These are phyloP conservation scores for Pyxicephalus adspersus DNA, from an alignment of 2,113 vertebrate genomes.

Conservation along the genomic window DNA sequence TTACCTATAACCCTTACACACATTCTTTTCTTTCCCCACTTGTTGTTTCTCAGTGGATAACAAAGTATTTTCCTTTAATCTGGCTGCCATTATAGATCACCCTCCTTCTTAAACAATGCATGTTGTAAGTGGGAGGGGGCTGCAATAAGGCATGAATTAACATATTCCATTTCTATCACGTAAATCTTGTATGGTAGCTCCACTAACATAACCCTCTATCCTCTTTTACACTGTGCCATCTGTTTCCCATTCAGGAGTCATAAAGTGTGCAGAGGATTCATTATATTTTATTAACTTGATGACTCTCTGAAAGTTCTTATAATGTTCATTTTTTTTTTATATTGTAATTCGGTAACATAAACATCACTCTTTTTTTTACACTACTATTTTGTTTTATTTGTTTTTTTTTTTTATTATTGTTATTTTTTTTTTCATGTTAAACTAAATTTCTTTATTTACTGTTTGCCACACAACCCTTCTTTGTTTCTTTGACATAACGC, in stretches of 20 bases:
- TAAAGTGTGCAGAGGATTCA: neutral
- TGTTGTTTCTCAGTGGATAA: conserved; percentile 15
- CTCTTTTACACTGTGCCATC: neutral
- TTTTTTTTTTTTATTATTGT: neutral
- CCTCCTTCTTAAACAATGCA: conserved; percentile 48
- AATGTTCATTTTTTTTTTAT: too few species aligned
- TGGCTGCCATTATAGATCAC: conserved; percentile 54
- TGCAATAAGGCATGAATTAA: conserved; percentile 38
- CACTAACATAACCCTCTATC: conserved; percentile 45
- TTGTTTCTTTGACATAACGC: neutral
- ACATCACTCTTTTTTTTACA: neutral
- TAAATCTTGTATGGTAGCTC: conserved; percentile 27
- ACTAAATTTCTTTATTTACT: neutral
- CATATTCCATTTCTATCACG: conserved; percentile 14
- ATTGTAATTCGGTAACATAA: too few species aligned
- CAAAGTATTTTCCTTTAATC: neutral
- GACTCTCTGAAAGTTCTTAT: too few species aligned
- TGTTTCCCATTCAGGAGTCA: neutral
- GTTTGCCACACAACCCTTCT: neutral
- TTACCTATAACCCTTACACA: neutral
- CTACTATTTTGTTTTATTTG: neutral
- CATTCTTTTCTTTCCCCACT: neutral
- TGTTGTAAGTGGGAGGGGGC: conserved; percentile 42
- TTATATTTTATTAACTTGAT: neutral
- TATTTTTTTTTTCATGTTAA: neutral